Conservation (phyloP, 2,113 vertebrate species). For the Gopherus evgoodei region DNA sequence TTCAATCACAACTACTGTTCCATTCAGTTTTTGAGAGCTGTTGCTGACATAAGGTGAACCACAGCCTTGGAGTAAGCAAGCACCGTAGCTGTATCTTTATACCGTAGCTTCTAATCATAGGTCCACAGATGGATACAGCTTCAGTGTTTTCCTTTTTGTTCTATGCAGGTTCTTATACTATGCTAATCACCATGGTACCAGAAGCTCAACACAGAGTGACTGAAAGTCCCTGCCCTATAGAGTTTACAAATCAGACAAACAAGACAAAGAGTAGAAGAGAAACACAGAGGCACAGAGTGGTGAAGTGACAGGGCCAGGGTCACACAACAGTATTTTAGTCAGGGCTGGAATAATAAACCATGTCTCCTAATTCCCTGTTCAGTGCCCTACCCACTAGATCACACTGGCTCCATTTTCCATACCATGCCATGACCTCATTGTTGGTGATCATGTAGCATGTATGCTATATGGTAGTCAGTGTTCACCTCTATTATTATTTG, state of each 20-base stretch:
- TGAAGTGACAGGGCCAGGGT: neutral
- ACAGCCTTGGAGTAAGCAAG: neutral
- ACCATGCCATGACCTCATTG: neutral
- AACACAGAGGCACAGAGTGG: neutral
- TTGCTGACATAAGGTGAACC: neutral
- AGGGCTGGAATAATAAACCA: neutral
- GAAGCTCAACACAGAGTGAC: neutral
- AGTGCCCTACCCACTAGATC: neutral
- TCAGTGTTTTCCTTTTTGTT: neutral
- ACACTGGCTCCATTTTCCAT: neutral
- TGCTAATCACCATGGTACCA: fast-evolving
- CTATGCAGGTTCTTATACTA: neutral
- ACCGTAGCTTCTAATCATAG: neutral
- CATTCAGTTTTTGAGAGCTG: fast-evolving
- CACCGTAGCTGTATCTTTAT: neutral
- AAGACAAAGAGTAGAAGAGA: neutral
- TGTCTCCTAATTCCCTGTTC: neutral
- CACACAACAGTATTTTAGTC: fast-evolving
- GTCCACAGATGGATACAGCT: neutral
- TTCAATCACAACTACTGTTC: neutral
- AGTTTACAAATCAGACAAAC: neutral
- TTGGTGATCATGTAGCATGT: neutral
- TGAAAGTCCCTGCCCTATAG: neutral
- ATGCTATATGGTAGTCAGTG: fast-evolving
- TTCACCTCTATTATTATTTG: neutral